Evolutionary conservation across 2,797 vertebrate species (phyloP).

Genomic region (Malurus leucopterus): DNA sequence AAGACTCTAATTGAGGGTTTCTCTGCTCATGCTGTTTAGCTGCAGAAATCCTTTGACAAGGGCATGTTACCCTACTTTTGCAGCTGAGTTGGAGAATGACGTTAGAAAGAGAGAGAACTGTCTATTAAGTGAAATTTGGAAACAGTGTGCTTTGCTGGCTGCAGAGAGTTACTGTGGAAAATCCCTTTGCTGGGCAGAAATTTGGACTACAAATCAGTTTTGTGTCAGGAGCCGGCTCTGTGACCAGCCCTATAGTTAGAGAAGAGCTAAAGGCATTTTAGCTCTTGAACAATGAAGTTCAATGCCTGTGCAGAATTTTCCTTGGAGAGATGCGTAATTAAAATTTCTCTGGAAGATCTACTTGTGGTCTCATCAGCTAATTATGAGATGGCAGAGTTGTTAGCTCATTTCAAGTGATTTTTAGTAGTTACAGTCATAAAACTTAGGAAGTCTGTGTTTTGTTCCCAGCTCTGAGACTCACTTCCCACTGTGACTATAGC

Average conservation of each 20-base stretch:
- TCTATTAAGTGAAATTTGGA: neutral
- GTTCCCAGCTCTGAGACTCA: neutral
- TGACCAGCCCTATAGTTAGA: neutral
- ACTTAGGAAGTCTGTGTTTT: neutral
- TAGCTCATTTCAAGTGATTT: neutral
- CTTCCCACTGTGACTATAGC: neutral
- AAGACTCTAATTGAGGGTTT: neutral
- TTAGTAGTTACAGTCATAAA: neutral
- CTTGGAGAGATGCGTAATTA: neutral
- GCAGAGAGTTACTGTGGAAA: neutral
- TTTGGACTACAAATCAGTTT: neutral
- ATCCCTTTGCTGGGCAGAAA: neutral
- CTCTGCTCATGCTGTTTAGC: neutral
- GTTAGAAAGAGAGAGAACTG: neutral
- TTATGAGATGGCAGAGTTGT: neutral
- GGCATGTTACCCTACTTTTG: conserved; percentile 12
- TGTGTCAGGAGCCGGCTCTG: neutral
- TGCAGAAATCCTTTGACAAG: conserved; percentile 3
- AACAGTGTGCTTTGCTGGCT: neutral
- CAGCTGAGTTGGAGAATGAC: neutral
- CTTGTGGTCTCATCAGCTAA: neutral
- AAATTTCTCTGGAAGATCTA: neutral
- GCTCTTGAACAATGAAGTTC: neutral
- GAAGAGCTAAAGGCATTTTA: neutral
- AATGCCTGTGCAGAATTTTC: neutral